Percentiles rank a stretch among this genome's conserved stretches.
These are phyloP conservation scores for Stramonita haemastoma DNA, from an alignment of 2,888 invertebrate species.

Conservation along the genomic window DNA sequence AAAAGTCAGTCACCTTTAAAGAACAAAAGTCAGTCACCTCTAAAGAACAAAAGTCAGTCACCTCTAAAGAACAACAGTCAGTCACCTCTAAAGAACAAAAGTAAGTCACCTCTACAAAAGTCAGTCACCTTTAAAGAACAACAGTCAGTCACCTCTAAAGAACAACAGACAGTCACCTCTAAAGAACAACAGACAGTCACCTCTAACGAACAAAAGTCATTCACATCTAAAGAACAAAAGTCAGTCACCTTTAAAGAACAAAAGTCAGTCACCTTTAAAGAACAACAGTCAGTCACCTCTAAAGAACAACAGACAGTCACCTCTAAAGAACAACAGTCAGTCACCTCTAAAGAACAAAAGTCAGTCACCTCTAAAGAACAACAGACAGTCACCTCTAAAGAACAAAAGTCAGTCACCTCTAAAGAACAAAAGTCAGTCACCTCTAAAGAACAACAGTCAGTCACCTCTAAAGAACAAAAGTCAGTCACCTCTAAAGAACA, in stretches of 20 bases:
- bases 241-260: neutral
- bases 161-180: neutral
- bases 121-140: neutral
- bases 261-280: too few species aligned
- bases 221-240: too few species aligned
- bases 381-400: too few species aligned
- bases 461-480: too few species aligned
- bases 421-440: neutral
- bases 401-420: constrained; percentile 58
- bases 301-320: too few species aligned
- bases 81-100: too few species aligned
- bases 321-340: too few species aligned
- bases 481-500: constrained; percentile 57
- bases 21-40: too few species aligned
- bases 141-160: too few species aligned
- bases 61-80: neutral
- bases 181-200: neutral
- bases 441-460: neutral
- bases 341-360: constrained; percentile 56
- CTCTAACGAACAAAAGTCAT: too few species aligned
- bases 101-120: too few species aligned
- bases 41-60: neutral
- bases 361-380: neutral
- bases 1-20: neutral
- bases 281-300: neutral